A percentile compares a stretch with the other conserved stretches of the same genome.
phyloP scores from a whole-genome alignment of 2,888 invertebrate genomes.

The Ephialtes manifestator region DNA sequence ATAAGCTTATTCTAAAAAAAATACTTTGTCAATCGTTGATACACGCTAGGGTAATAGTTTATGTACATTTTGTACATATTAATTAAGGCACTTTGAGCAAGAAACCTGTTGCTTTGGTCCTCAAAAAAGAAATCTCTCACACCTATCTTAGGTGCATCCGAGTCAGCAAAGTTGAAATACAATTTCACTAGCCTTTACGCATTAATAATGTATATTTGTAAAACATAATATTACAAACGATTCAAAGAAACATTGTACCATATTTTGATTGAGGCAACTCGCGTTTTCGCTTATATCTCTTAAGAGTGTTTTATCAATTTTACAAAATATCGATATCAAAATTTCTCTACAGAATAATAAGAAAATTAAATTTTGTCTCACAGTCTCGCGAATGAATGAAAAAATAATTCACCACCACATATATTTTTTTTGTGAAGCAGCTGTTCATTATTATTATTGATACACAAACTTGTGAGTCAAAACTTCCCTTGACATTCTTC shows the following conservation, averaged over 20 bases:
- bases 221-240: conserved; percentile 16
- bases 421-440: too few relatives aligned
- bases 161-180: conserved; percentile 64
- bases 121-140: conserved; percentile 11
- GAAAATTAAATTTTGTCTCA: too few relatives aligned
- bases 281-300: conserved; percentile 6
- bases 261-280: conserved; percentile 39
- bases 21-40: not conserved
- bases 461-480: too few relatives aligned
- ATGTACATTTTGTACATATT: conserved; percentile 29
- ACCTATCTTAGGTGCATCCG: conserved; percentile 28
- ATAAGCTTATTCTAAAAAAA: conserved; percentile 7
- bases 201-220: conserved; percentile 7
- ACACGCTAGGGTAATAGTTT: conserved; percentile 1
- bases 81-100: conserved; percentile 42
- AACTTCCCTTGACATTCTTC: too few relatives aligned
- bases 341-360: too few relatives aligned
- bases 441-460: too few relatives aligned
- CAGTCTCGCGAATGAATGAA: too few relatives aligned
- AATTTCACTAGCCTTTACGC: conserved; percentile 68
- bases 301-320: not conserved
- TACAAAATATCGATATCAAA: too few relatives aligned
- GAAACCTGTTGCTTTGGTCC: conserved; percentile 40
- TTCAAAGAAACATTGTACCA: conserved; percentile 60
- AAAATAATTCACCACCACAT: too few relatives aligned